Percentiles rank a stretch among this genome's conserved stretches.
Evolutionary conservation across 2,888 invertebrate genomes (phyloP).

Genomic region (Orchesellides sinensis): DNA sequence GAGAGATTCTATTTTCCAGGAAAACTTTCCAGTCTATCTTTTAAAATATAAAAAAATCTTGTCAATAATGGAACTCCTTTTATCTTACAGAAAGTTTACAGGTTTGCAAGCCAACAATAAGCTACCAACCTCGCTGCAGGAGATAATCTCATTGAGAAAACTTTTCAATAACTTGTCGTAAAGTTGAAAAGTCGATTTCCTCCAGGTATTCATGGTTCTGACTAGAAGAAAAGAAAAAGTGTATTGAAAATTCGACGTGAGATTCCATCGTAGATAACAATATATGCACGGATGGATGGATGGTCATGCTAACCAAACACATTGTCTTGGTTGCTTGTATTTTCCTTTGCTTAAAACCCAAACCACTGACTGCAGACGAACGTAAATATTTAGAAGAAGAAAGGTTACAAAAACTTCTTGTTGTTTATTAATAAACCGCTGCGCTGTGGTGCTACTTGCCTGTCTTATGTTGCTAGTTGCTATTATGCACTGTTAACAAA

Average conservation of each 20-base stretch:
- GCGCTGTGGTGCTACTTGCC: too few species aligned
- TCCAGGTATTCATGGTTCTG: conserved; percentile 14
- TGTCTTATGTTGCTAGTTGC: too few species aligned
- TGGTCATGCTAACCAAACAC: too few species aligned
- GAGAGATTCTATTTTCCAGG: neutral
- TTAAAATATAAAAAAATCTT: conserved; percentile 4
- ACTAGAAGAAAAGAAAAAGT: conserved; percentile 4
- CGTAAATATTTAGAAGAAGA: too few species aligned
- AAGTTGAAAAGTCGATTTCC: conserved; percentile 52
- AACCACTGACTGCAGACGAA: too few species aligned
- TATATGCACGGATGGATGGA: neutral
- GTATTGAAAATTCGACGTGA: conserved; percentile 47
- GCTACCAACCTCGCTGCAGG: conserved; percentile 46
- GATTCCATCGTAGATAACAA: conserved; percentile 43
- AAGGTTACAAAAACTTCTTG: too few species aligned
- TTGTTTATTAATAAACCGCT: too few species aligned
- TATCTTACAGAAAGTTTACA: neutral
- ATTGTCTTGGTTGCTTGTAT: too few species aligned
- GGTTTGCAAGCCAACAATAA: conserved; percentile 18
- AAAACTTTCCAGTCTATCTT: neutral
- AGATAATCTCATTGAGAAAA: conserved; percentile 55
- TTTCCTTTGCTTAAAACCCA: too few species aligned
- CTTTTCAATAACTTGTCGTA: conserved; percentile 53
- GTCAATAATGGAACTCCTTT: conserved; percentile 9
- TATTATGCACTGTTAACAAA: too few species aligned